Base-by-base conservation (phyloP, 2,888 invertebrate species). In the Dryocosmus kuriphilus region DNA sequence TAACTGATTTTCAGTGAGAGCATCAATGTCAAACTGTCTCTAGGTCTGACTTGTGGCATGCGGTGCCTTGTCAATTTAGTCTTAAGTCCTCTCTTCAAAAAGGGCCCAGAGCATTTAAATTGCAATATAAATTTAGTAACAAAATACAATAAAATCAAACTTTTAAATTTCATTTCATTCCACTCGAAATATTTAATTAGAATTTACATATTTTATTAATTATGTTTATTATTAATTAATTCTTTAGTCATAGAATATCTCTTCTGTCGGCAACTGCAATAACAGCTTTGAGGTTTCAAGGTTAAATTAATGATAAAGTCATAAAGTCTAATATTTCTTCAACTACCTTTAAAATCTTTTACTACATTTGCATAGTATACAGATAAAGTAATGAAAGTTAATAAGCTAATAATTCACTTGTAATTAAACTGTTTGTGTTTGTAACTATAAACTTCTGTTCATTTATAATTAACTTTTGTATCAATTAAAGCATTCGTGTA, bases 1-100 rank as follows among this genome's bases (percentile, higher is more conserved):
- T 22, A 60, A 6, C 38, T 24, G 14, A 65, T 41, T 65, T 65
- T 38, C 14, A 65, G 22, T 1, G 16, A 3, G 22, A 41, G 35
- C 24, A 7, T 65, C 65, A 65, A 35, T 38, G 65, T 65, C 65
- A 65, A 65, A 38, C 22, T 65, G 65, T 65, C 65, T 65, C 24
- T 7, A 41, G 16, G 41, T 9, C n/a, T 51, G 24, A 30, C 27
- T 51, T 27, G 9, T 7, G 24, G 27, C 27, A 14, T 60, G 27
- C 60, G 27, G 24, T 60, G 60, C 27, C 27, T 16, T 27, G 27
- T 27, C 60, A 27, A 60, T 60, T 24, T 6, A 60, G 14, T 16
- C 27, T 60, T 14, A 11, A 51, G 8, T n/a, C 55, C 11, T 22
- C 22, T 22, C 9, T 55, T 55, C 7, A 11, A 22, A 55, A 55